Evolutionary conservation across 2,888 invertebrate species (phyloP).

Genomic region (Celastrina argiolus): DNA sequence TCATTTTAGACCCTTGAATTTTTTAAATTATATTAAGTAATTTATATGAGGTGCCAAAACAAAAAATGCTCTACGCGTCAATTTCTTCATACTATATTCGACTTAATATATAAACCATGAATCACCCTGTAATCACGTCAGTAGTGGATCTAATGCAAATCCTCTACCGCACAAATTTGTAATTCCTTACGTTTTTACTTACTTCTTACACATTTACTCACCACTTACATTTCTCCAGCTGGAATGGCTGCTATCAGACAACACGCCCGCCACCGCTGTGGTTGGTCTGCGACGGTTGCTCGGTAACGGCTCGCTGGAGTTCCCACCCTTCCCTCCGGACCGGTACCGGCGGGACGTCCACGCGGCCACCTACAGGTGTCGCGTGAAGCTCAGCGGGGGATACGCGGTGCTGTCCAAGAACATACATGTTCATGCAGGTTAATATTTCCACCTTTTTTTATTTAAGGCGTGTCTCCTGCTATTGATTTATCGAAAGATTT

Average conservation of each 20-base stretch:
- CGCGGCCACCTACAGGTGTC: conserved; percentile 87
- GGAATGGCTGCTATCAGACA: conserved; percentile 87
- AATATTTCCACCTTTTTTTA: conserved; percentile 41
- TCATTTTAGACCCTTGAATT: no score
- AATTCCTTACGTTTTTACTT: no score
- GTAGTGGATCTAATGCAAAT: no score
- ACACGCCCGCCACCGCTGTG: conserved; percentile 81
- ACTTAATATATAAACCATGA: no score
- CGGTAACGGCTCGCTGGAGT: conserved; percentile 90
- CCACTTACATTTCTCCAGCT: conserved; percentile 61
- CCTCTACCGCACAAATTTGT: no score
- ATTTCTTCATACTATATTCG: no score
- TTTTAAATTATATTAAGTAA: no score
- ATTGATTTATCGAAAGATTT: no score
- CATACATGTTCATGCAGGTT: conserved; percentile 93
- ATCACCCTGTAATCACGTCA: no score
- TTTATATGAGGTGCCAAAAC: no score
- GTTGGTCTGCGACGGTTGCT: conserved; percentile 86
- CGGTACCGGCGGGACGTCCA: conserved; percentile 91
- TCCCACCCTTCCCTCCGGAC: conserved; percentile 89
- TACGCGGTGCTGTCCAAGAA: conserved; percentile 88
- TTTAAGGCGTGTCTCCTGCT: no score
- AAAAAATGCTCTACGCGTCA: no score
- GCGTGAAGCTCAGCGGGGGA: conserved; percentile 59
- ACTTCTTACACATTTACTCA: background rate